Evolutionary conservation across 1,140 invertebrate species (phyloP), one percentile per base, ranked within the genome.

Genomic region (Drosophila takahashii): DNA sequence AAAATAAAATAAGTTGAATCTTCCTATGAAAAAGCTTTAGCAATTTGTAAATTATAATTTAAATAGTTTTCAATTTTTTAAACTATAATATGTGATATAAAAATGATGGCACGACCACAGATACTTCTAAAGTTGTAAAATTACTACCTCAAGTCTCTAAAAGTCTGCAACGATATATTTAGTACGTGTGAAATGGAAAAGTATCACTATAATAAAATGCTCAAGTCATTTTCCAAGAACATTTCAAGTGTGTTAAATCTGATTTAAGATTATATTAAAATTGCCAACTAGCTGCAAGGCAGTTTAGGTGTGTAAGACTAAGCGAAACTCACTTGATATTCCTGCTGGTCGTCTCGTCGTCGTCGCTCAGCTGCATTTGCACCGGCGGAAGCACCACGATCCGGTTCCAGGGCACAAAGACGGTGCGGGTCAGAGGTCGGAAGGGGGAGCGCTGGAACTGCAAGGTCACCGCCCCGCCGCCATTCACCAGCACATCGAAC

Each of bases 401-500:
- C 93, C 98, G 96, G 94, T 98, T 98, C 97, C 97, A 98, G 16
- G 97, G 97, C 60, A 98, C 97, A 92, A 97, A 97, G 47, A 98
- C 96, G 9, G 97, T 98, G 79, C 96, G 95, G 29, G 96, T 96
- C 44, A 97, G 93, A 1, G 96, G 96, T 81, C 95, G 95, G 93
- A 98, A 98, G n/a, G 97, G 97, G 45, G 96, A 97, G 60, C 97
- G 94, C 92, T 98, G 97, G 93, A 99, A 99, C 92, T 99, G 97
- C 64, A 99, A 93, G 15, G 97, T 99, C 13, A 99, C 97, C 7
- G 98, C 98, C n/a, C 98, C 98, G 52, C 99, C 98, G 16, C 99
- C 99, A 93, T 99, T 99, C 29, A 99, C 98, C 79, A 99, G 93
- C 41, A 99, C 96, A 93, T 99, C 98, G 94, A 99, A 99, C 96